phyloP scores from a whole-genome alignment of 1,140 invertebrate species.

The Bombus superbus region DNA sequence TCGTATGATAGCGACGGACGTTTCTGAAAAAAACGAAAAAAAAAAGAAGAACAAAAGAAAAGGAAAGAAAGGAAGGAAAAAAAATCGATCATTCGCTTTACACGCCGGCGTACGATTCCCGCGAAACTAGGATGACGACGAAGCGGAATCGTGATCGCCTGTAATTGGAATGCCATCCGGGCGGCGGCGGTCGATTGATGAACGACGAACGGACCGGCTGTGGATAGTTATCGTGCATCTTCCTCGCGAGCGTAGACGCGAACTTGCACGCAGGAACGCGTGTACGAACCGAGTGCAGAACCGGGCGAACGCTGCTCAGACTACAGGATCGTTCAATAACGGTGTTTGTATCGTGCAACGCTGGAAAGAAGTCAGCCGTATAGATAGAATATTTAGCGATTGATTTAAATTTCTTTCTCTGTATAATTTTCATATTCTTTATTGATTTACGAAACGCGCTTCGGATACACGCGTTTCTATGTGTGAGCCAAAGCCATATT shows the following conservation, averaged over 20 bases:
- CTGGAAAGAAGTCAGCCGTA: not conserved
- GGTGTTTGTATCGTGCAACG: not conserved
- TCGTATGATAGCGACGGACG: not conserved
- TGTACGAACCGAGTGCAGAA: not conserved
- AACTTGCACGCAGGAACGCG: constrained; percentile 3
- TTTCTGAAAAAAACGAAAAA: not conserved
- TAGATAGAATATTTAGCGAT: not conserved
- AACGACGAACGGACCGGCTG: constrained; percentile 27
- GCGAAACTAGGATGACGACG: constrained; percentile 34
- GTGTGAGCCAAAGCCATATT: not conserved
- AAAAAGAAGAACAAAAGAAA: too few species aligned
- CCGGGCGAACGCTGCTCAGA: not conserved
- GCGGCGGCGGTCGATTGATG: constrained; percentile 30
- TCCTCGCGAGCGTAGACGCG: not conserved
- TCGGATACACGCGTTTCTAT: too few species aligned
- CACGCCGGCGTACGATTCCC: not conserved
- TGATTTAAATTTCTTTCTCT: not conserved
- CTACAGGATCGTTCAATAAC: not conserved
- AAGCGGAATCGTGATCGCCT: constrained; percentile 28
- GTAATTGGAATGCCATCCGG: constrained; percentile 44
- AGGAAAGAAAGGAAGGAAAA: not conserved
- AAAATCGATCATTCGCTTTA: constrained; percentile 21
- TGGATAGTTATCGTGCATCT: constrained; percentile 20
- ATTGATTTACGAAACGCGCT: too few species aligned
- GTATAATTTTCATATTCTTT: too few species aligned